Base-by-base conservation (phyloP, 2,113 vertebrate species). In the Perca flavescens region DNA sequence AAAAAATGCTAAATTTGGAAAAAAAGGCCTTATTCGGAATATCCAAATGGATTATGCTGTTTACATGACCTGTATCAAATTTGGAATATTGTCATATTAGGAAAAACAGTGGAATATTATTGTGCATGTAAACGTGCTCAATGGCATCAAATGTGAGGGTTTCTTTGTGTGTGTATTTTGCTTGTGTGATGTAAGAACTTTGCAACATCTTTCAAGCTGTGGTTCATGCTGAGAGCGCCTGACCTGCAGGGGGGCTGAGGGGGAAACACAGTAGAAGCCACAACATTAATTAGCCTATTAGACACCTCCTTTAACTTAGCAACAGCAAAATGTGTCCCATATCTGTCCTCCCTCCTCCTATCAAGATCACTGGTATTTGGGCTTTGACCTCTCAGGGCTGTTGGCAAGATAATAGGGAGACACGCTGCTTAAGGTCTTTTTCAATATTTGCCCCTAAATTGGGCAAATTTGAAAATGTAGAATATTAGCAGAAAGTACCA, bases 281-380 rank as follows among this genome's bases (percentile, higher is more conserved):
- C 47, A 22, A 6, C 49, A 56, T 66, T 57, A 66, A 77, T 77
- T 66, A 77, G 12, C 36, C 74, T 47, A 47, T 66, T 47, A 77
- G 52, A 47, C 22, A 1, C n/a, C 50, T 28, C 36, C 62, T 25
- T 65, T 9, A 46, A n/a, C 13, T 14, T 15, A 17, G n/a, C 74
- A 15, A 16, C 73, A 75, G 31, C 21, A 22, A 17, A 52, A 17
- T 25, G 21, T 52, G 58, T 62, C 47, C 11, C 14, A 7, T 63
- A 40, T 52, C 60, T 63, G 31, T 19, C 19, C 49, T 53, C 58
- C 21, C 21, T 25, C 9, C 34, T 43, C 73, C 72, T 53, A 54
- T 60, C 47, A 15, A 25, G 47, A 47, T 54, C 57, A n/a, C 31
- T 46, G 2, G 31, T 15, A 0, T 25, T 61, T 79, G 34, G 46